Percentiles rank a stretch among this genome's conserved stretches.
Conservation (phyloP, 2,888 invertebrate genomes). For the Limnephilus rhombicus region DNA sequence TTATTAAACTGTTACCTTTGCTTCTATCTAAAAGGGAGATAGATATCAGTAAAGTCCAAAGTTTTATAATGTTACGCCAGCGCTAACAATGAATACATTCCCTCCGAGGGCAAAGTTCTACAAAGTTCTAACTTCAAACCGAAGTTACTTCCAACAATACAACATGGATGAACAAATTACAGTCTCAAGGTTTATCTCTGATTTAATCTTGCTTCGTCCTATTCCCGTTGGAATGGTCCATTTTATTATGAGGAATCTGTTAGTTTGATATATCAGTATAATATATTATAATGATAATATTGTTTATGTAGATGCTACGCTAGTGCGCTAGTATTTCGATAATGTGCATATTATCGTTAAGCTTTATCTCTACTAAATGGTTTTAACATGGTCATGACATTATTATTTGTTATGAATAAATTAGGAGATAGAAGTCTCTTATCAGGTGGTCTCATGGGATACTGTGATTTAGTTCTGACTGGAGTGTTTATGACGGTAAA, state of each 20-base stretch:
- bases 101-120: conserved; percentile 1
- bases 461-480: not conserved
- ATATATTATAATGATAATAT: not conserved
- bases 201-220: not conserved
- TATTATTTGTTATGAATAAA: not conserved
- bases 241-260: not conserved
- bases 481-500: not conserved
- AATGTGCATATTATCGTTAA: not conserved
- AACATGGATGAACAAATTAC: conserved; percentile 1
- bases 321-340: not conserved
- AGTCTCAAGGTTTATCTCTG: not conserved
- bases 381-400: not conserved
- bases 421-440: not conserved
- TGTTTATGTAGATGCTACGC: not conserved
- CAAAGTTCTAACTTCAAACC: not conserved
- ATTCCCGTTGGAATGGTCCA: not conserved
- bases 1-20: not conserved
- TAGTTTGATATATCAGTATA: not conserved
- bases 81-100: not conserved
- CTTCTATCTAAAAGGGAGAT: not conserved
- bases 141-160: not conserved
- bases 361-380: not conserved
- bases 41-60: not conserved
- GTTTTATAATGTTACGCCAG: not conserved
- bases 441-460: not conserved